Percentiles rank a stretch among this genome's conserved stretches.
Evolutionary conservation across 2,113 vertebrate species (phyloP).

Genomic region (Pedionomus torquatus): DNA sequence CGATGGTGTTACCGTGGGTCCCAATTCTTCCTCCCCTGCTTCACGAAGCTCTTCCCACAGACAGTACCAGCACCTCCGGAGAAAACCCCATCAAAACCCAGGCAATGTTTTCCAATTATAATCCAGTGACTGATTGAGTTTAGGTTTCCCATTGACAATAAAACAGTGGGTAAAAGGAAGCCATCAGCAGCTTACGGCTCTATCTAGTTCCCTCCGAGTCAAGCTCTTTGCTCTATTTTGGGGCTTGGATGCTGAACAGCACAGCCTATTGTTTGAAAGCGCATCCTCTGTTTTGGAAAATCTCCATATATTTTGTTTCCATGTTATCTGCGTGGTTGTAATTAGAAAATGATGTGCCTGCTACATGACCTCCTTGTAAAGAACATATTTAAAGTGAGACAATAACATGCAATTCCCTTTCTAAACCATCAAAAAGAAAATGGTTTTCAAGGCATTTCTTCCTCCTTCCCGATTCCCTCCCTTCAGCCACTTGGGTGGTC

Average conservation of each 20-base stretch:
- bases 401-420: constrained; percentile 70
- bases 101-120: constrained; percentile 4
- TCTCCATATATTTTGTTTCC: constrained; percentile 56
- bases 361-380: constrained; percentile 61
- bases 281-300: constrained; percentile 26
- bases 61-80: neutral
- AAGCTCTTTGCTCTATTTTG: constrained; percentile 29
- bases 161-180: constrained; percentile 47
- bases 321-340: constrained; percentile 44
- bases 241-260: constrained; percentile 19
- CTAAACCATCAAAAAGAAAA: constrained; percentile 70
- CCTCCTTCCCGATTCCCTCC: constrained; percentile 41
- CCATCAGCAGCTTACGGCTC: neutral
- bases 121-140: neutral
- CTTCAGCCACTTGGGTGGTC: constrained; percentile 64
- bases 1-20: neutral
- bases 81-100: neutral
- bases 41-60: neutral
- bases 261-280: neutral
- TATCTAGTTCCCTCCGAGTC: constrained; percentile 14
- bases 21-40: neutral
- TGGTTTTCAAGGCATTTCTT: constrained; percentile 66
- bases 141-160: constrained; percentile 21
- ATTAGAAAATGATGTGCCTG: constrained; percentile 68
- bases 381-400: constrained; percentile 57